These are phyloP conservation scores for Cheumatopsyche charites DNA, from an alignment of 1,140 invertebrate genomes.

Conservation along the genomic window DNA sequence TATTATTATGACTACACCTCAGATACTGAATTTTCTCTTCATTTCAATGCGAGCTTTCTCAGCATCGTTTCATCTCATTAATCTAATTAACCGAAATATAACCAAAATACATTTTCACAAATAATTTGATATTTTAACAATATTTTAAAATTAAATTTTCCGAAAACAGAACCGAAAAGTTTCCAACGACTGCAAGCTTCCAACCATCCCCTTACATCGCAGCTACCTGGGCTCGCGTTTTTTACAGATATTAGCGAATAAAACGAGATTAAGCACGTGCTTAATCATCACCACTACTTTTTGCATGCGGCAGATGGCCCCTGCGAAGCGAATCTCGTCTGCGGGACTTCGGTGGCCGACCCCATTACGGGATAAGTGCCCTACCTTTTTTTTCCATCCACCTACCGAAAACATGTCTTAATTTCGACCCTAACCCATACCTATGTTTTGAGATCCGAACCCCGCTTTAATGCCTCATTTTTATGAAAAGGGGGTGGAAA, in stretches of 20 bases:
- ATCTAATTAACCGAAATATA: too few species aligned
- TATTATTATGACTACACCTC: too few species aligned
- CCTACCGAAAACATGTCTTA: conserved; percentile 32
- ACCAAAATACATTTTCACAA: too few species aligned
- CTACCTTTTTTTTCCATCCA: conserved; percentile 31
- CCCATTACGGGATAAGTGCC: conserved; percentile 34
- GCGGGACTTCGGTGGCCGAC: not conserved
- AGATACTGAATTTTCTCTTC: too few species aligned
- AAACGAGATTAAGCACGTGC: conserved; percentile 36
- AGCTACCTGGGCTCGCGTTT: not conserved
- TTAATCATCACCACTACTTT: conserved; percentile 31
- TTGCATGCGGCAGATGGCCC: conserved; percentile 8
- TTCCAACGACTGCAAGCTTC: too few species aligned
- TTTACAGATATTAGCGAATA: conserved; percentile 31
- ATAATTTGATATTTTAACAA: too few species aligned
- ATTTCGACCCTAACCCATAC: conserved; percentile 6
- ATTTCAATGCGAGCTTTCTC: too few species aligned
- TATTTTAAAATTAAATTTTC: too few species aligned
- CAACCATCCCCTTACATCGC: too few species aligned
- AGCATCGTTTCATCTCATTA: too few species aligned
- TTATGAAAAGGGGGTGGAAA: conserved; percentile 11
- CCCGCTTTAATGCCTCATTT: conserved; percentile 16
- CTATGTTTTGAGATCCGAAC: not conserved
- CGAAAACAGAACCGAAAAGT: too few species aligned
- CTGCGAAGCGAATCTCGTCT: not conserved